These are phyloP conservation scores for Heptascelio sp. DNA, from an alignment of 2,888 invertebrate species.

Conservation along the genomic window DNA sequence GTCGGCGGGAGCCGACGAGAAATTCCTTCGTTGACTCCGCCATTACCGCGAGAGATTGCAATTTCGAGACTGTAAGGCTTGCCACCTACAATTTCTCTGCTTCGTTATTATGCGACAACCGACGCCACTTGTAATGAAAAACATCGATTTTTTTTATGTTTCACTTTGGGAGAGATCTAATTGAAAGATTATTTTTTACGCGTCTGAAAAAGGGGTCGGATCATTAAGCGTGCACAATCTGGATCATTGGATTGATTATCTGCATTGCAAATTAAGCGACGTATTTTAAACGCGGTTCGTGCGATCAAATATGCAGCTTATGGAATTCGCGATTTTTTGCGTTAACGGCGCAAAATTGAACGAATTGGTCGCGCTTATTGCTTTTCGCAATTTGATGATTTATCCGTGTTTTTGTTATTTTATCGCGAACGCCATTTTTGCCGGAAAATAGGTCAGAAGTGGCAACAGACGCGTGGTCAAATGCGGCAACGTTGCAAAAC, in stretches of 20 bases:
- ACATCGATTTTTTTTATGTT: conserved; percentile 50
- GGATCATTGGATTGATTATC: background rate
- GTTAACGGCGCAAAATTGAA: too few relatives aligned
- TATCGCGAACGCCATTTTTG: too few relatives aligned
- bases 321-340: too few relatives aligned
- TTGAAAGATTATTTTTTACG: conserved; percentile 36
- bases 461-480: too few relatives aligned
- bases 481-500: too few relatives aligned
- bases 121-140: conserved; percentile 61
- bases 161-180: conserved; percentile 21
- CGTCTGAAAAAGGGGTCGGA: background rate
- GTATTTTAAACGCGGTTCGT: too few relatives aligned
- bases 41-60: conserved; percentile 74
- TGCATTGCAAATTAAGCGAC: background rate
- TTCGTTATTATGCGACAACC: conserved; percentile 68
- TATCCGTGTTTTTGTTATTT: too few relatives aligned
- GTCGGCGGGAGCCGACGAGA: conserved; percentile 60
- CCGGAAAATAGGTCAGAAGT: too few relatives aligned
- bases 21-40: conserved; percentile 61
- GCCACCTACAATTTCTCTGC: conserved; percentile 59
- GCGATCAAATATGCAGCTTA: too few relatives aligned
- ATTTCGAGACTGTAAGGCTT: conserved; percentile 73
- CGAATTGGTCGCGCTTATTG: too few relatives aligned
- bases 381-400: too few relatives aligned
- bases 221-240: background rate